Conservation (phyloP, 1,140 invertebrate species). For the Euwallacea similis region DNA sequence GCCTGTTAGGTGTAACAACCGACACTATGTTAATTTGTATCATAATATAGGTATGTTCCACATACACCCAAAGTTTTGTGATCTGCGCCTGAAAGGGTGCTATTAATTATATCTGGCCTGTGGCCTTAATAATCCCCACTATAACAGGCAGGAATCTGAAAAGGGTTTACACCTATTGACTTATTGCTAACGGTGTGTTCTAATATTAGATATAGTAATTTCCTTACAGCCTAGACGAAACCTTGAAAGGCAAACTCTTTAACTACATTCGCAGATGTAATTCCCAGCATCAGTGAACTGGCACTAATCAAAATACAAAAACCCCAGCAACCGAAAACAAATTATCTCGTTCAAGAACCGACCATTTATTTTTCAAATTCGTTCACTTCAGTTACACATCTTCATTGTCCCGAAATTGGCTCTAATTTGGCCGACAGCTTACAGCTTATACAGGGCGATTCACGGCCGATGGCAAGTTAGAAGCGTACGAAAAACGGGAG, state of each 20-base stretch:
- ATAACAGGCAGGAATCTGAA: not conserved
- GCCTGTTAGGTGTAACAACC: not conserved
- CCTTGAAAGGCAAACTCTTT: no score
- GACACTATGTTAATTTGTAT: not conserved
- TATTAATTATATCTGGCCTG: not conserved
- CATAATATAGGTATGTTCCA: not conserved
- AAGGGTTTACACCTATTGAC: not conserved
- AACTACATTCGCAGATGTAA: no score
- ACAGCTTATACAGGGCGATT: constrained; percentile 18
- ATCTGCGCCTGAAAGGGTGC: not conserved
- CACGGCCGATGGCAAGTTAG: no score
- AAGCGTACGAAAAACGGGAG: no score
- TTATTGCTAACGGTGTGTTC: no score
- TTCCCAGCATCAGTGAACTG: not conserved
- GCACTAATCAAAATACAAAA: constrained; percentile 33
- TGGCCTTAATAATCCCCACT: not conserved
- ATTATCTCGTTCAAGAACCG: constrained; percentile 33
- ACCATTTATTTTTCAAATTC: constrained; percentile 39
- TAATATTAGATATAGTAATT: no score
- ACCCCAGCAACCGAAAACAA: constrained; percentile 31
- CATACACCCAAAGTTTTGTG: not conserved
- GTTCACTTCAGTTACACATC: constrained; percentile 31
- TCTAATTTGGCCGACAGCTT: constrained; percentile 33
- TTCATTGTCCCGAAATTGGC: constrained; percentile 36
- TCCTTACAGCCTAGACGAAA: no score